Percentiles rank a stretch among this genome's conserved stretches.
These are phyloP conservation scores for Torymus aiolomorphi DNA, from an alignment of 2,888 invertebrate genomes.

Conservation along the genomic window DNA sequence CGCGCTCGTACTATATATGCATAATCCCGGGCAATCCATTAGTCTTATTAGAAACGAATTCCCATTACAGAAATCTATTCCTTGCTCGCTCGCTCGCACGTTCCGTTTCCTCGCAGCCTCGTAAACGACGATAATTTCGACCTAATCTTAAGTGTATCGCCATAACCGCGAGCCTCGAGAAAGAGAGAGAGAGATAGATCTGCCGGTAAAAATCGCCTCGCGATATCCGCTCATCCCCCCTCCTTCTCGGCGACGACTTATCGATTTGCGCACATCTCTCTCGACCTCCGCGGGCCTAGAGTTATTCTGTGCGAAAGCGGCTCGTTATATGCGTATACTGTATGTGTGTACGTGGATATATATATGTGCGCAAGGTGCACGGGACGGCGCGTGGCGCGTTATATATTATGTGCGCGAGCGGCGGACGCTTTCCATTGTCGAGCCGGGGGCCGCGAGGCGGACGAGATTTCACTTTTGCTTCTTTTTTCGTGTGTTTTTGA, in stretches of 20 bases:
- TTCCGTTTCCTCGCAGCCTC: not conserved
- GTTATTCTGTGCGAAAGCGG: not conserved
- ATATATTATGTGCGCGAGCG: not conserved
- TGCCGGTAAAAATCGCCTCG: too few species aligned
- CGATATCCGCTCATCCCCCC: not conserved
- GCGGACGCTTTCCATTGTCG: not conserved
- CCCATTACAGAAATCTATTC: conserved; percentile 49
- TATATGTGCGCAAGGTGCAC: not conserved
- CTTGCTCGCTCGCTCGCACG: not conserved
- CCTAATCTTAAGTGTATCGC: conserved; percentile 57
- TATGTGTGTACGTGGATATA: not conserved
- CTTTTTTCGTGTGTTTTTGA: too few species aligned
- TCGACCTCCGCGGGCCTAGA: conserved; percentile 14
- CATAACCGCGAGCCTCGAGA: conserved; percentile 28
- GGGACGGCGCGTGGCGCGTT: too few species aligned
- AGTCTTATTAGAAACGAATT: conserved; percentile 53
- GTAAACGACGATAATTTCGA: conserved; percentile 54
- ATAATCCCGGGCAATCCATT: conserved; percentile 51
- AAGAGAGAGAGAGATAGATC: not conserved
- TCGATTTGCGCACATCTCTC: not conserved
- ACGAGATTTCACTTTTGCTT: too few species aligned
- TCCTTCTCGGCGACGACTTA: not conserved
- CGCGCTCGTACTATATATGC: conserved; percentile 34
- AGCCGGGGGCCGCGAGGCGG: not conserved
- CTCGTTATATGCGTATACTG: not conserved